These are phyloP conservation scores for Junonia oenone DNA, from an alignment of 2,888 invertebrate genomes.

Conservation along the genomic window DNA sequence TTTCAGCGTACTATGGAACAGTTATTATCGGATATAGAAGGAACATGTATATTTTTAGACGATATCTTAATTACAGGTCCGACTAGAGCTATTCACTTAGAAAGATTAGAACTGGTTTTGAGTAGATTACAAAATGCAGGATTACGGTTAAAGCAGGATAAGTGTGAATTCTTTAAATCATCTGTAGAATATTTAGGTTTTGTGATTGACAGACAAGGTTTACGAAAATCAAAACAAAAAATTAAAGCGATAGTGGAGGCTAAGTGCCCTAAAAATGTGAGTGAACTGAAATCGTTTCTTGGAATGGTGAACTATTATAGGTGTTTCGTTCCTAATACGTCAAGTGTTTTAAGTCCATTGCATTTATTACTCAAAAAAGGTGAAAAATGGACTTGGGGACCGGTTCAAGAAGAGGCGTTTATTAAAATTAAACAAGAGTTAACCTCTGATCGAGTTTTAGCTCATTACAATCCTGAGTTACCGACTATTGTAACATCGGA, in stretches of 20 bases:
- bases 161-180: too few relatives aligned
- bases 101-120: slow-evolving; percentile 9
- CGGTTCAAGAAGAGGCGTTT: slow-evolving; percentile 7
- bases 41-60: slow-evolving; percentile 13
- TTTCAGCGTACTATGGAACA: slow-evolving; percentile 1
- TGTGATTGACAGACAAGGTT: slow-evolving; percentile 17
- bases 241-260: slow-evolving; percentile 17
- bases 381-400: slow-evolving; percentile 15
- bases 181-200: background rate
- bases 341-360: slow-evolving; percentile 19
- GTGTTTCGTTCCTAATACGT: slow-evolving; percentile 21
- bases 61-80: slow-evolving; percentile 23
- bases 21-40: slow-evolving; percentile 3
- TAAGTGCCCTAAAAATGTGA: slow-evolving; percentile 16
- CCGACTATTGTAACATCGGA: slow-evolving; percentile 3
- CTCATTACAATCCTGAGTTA: too few relatives aligned
- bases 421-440: slow-evolving; percentile 10
- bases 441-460: slow-evolving; percentile 14
- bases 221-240: slow-evolving; percentile 24
- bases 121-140: slow-evolving; percentile 3
- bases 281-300: slow-evolving; percentile 24
- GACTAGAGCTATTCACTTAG: background rate
- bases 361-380: slow-evolving; percentile 22
- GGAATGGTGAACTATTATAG: slow-evolving; percentile 28
- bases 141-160: background rate